Evolutionary conservation across 1,140 invertebrate genomes (phyloP).

Genomic region (Drosophila tsacasi): DNA sequence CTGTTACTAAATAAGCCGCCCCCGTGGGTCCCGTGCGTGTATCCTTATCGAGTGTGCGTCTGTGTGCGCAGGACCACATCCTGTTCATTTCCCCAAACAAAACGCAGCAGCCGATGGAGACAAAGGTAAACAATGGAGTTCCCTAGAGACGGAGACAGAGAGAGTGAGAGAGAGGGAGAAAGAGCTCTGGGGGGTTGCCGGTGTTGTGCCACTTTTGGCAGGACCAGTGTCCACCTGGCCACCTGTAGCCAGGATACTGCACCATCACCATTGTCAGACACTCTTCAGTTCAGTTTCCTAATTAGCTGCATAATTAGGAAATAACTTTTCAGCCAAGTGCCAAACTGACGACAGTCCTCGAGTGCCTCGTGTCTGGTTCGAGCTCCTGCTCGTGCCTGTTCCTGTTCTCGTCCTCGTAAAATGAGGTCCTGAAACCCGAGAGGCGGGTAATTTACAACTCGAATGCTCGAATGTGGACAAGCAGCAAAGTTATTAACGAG

Average conservation of each 20-base stretch:
- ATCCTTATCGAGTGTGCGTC: conserved; percentile 10
- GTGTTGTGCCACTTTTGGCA: not conserved
- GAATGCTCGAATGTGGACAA: not conserved
- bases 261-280: not conserved
- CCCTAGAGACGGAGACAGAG: not conserved
- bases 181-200: not conserved
- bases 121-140: conserved; percentile 10
- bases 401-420: not conserved
- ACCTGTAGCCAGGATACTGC: conserved; percentile 26
- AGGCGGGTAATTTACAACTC: conserved; percentile 5
- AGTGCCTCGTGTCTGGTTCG: not conserved
- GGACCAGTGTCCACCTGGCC: conserved; percentile 2
- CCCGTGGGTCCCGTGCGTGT: conserved; percentile 20
- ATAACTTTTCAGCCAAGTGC: conserved; percentile 12
- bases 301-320: conserved; percentile 37
- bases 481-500: conserved; percentile 5
- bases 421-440: conserved; percentile 5
- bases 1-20: conserved; percentile 41
- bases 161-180: no score
- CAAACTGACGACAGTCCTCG: conserved; percentile 1
- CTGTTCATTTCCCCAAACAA: conserved; percentile 43
- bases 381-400: not conserved
- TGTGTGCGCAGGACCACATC: conserved; percentile 34
- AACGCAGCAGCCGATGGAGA: conserved; percentile 3
- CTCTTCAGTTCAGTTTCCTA: conserved; percentile 14